phyloP scores from a whole-genome alignment of 1,140 invertebrate species.

The Asobara japonica region DNA sequence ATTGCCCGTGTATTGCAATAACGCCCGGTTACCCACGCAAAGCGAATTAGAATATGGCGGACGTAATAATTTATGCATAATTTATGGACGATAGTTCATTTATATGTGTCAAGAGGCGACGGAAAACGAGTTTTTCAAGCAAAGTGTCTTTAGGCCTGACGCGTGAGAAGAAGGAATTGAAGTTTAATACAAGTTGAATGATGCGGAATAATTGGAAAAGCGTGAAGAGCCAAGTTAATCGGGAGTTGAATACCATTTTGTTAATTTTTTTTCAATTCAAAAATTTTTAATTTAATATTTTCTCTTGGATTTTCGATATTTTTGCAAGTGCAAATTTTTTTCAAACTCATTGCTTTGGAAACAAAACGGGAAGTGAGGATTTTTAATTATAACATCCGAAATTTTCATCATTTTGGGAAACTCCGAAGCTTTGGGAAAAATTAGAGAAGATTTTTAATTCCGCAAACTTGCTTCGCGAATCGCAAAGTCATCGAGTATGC shows the following conservation, averaged over 20 bases:
- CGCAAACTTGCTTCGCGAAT: no score
- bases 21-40: conserved; percentile 47
- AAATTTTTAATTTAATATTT: no score
- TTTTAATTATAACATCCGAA: no score
- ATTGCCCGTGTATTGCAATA: conserved; percentile 24
- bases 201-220: conserved; percentile 9
- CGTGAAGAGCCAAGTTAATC: background rate
- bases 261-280: no score
- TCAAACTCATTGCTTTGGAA: no score
- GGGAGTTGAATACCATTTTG: background rate
- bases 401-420: no score
- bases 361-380: no score
- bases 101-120: conserved; percentile 49
- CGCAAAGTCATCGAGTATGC: no score
- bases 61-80: conserved; percentile 51
- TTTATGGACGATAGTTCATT: conserved; percentile 45
- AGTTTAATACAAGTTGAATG: background rate
- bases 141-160: conserved; percentile 9
- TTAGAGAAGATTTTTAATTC: no score
- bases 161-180: background rate
- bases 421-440: no score
- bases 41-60: conserved; percentile 53
- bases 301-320: no score
- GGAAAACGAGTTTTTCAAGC: conserved; percentile 32
- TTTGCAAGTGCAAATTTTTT: no score